Evolutionary conservation across 2,113 vertebrate species (phyloP).

Genomic region (Pseudorhombus dupliciocellatus): DNA sequence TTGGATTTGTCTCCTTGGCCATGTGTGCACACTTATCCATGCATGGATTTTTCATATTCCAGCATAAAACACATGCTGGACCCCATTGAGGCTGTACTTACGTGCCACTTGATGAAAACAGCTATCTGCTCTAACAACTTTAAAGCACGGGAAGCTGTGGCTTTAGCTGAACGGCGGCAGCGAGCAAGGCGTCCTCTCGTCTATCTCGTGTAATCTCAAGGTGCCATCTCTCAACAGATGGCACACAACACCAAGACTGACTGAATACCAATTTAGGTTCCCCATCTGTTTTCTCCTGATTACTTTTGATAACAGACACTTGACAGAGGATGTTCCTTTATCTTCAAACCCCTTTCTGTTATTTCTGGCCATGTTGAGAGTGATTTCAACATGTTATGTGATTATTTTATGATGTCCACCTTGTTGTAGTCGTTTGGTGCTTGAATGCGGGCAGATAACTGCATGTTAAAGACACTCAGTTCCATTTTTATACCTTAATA

Average conservation of each 20-base stretch:
- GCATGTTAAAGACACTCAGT: background rate
- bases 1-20: background rate
- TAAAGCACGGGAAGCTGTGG: conserved; percentile 32
- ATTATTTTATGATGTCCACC: conserved; percentile 10
- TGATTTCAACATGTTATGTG: conserved; percentile 2
- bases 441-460: background rate
- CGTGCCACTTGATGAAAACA: conserved; percentile 40
- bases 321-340: conserved; percentile 41
- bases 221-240: conserved; percentile 75
- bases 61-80: background rate
- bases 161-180: conserved; percentile 47
- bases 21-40: background rate
- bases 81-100: conserved; percentile 26
- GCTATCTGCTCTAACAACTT: conserved; percentile 32
- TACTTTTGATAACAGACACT: conserved; percentile 63
- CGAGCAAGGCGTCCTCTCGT: conserved; percentile 55
- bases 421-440: background rate
- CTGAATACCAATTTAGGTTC: conserved; percentile 73
- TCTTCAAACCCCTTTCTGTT: conserved; percentile 37
- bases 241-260: conserved; percentile 68
- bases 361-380: conserved; percentile 4
- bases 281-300: conserved; percentile 74
- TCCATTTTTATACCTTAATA: background rate
- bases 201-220: conserved; percentile 67
- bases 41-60: background rate